Evolutionary conservation across 2,888 invertebrate genomes (phyloP).

Genomic region (Carterocephalus palaemon): DNA sequence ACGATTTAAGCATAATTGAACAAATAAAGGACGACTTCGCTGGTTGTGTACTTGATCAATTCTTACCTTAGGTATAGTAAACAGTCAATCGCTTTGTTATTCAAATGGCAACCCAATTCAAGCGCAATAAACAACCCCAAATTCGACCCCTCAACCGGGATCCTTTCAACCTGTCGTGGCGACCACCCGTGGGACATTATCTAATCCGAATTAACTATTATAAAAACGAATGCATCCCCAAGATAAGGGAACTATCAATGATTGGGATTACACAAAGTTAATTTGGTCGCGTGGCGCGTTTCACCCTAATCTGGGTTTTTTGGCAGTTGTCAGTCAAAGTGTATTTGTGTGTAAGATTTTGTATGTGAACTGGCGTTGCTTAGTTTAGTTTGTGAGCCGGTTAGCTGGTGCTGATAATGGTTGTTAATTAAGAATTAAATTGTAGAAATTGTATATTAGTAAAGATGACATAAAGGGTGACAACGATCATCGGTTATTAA

Average conservation of each 20-base stretch:
- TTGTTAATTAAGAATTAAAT: no score
- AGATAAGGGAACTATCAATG: constrained; percentile 60
- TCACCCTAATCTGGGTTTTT: constrained; percentile 42
- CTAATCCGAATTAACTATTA: constrained; percentile 72
- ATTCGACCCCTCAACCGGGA: constrained; percentile 11
- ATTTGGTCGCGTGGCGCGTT: constrained; percentile 69
- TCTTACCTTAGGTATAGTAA: constrained; percentile 12
- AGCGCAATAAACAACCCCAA: constrained; percentile 21
- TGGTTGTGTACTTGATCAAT: no score
- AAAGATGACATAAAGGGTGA: no score
- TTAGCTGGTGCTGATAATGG: no score
- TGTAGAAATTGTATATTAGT: no score
- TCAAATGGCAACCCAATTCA: constrained; percentile 17
- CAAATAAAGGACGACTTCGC: no score
- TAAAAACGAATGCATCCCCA: constrained; percentile 60
- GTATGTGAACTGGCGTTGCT: constrained; percentile 30
- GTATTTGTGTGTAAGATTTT: constrained; percentile 45
- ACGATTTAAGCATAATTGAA: no score
- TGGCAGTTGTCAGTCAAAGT: constrained; percentile 54
- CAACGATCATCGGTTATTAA: no score
- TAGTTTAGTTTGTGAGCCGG: no score
- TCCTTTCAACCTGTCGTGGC: constrained; percentile 22
- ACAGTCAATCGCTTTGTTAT: constrained; percentile 12
- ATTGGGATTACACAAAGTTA: constrained; percentile 70
- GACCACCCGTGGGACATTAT: constrained; percentile 74